Percentiles rank a stretch among this genome's conserved stretches.
phyloP scores from a whole-genome alignment of 2,888 invertebrate species.

The Drosophila nr. perissopoda region DNA sequence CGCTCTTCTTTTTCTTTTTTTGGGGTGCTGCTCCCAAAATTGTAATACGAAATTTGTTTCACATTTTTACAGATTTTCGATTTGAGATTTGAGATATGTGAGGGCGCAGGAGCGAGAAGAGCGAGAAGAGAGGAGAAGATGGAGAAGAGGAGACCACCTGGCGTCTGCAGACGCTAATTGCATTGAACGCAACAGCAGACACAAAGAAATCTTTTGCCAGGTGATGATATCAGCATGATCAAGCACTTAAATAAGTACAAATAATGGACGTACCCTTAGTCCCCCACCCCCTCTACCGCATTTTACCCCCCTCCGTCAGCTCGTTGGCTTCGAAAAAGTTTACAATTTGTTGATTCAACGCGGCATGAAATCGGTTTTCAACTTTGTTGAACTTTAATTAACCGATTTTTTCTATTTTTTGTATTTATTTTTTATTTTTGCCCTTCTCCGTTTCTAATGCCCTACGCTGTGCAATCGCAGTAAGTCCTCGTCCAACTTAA shows the following conservation, averaged over 20 bases:
- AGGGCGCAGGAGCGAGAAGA: conserved; percentile 4
- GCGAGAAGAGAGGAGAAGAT: conserved; percentile 9
- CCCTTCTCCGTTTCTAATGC: conserved; percentile 3
- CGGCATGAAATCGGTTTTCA: conserved; percentile 79
- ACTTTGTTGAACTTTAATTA: conserved; percentile 80
- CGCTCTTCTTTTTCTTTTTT: conserved; percentile 1
- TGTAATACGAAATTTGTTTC: conserved; percentile 62
- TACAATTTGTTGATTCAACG: conserved; percentile 79
- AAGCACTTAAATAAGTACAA: conserved; percentile 80
- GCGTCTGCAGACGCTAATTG: conserved; percentile 71
- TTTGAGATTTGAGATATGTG: conserved; percentile 52
- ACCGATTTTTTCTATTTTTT: conserved; percentile 61
- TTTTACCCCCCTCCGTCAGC: neutral
- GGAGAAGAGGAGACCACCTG: conserved; percentile 66
- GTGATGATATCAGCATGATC: conserved; percentile 82
- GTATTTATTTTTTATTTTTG: neutral
- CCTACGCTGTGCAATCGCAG: conserved; percentile 10
- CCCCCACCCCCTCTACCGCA: neutral
- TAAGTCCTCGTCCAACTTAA: conserved; percentile 48
- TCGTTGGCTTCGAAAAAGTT: conserved; percentile 54
- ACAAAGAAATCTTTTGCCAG: conserved; percentile 66
- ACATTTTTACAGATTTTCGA: conserved; percentile 64
- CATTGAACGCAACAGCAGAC: conserved; percentile 59
- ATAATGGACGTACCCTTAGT: conserved; percentile 54
- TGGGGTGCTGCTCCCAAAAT: conserved; percentile 62